Conservation (phyloP, 2,888 invertebrate genomes). For the Ceriagrion tenellum region DNA sequence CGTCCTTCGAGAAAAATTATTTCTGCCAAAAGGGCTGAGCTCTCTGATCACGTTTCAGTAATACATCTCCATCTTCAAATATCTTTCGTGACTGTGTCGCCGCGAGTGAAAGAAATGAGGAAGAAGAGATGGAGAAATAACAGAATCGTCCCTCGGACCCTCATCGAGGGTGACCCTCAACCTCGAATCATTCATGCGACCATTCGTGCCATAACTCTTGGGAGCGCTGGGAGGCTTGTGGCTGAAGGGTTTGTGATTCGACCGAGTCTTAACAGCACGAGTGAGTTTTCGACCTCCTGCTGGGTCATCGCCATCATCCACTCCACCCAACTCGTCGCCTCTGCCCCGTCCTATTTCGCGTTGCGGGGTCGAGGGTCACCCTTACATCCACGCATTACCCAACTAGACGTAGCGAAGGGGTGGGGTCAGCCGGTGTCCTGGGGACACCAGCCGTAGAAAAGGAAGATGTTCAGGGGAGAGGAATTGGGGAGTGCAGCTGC, state of each 20-base stretch:
- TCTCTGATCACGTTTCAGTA: slow-evolving; percentile 9
- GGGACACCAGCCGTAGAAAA: no score
- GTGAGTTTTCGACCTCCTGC: neutral
- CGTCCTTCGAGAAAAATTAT: neutral
- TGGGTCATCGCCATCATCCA: neutral
- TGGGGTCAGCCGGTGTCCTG: no score
- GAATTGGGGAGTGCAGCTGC: no score
- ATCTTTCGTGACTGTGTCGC: neutral
- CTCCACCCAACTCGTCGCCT: neutral
- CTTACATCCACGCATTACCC: no score
- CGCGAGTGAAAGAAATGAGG: neutral
- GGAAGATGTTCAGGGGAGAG: no score
- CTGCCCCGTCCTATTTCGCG: neutral
- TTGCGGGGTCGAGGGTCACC: neutral
- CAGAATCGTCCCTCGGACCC: neutral
- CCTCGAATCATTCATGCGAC: neutral
- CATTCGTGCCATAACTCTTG: neutral
- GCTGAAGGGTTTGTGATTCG: neutral
- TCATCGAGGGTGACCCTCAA: neutral
- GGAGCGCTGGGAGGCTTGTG: neutral
- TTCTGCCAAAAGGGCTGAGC: neutral
- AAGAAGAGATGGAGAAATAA: neutral
- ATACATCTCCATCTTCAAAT: neutral
- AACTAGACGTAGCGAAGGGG: no score
- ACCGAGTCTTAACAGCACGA: neutral